Base-by-base conservation (phyloP, 2,888 invertebrate species). In the Drosophila paracracens region DNA sequence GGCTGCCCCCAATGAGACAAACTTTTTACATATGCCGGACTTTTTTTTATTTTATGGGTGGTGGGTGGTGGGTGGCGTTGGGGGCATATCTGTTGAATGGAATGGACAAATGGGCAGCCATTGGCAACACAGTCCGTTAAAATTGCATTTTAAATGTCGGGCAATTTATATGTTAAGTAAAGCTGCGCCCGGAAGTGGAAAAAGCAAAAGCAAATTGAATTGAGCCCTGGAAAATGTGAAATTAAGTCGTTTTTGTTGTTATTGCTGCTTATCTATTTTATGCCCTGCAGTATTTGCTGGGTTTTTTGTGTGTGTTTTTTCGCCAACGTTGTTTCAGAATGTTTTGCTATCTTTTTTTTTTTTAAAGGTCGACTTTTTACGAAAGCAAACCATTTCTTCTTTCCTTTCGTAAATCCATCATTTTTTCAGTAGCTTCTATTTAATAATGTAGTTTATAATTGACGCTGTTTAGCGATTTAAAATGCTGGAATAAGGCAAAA, bases 161-260 rank as follows among this genome's bases (percentile, higher is more conserved):
- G 68, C 74, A 87, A 83, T 89, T 81, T 89, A 83, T 81, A 88
- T 89, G 84, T 70, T 81, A 81, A 83, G 70, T 74, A 76, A 89
- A 74, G 57, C 59, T 51, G 60, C 40, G 35, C 27, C 57, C 62
- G 56, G 52, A 62, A 68, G 60, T 65, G 25, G 21, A 36, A 51
- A 35, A 57, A 54, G 51, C 58, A 68, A 25, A 70, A 33, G 62
- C 73, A 82, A 82, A 89, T 83, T 83, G 83, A 72, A 78, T 71
- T 57, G 66, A 76, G 62, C 43, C 62, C 35, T 25, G 31, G 35
- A 58, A 61, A 65, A 46, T 53, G 38, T 33, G 38, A 13, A 25
- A 36, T 54, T 50, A 36, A 18, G 27, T 46, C 40, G 46, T 21
- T 36, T 38, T 25, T 64, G n/a, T 29, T 38, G 40, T 11, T 27